phyloP scores from a whole-genome alignment of 2,113 vertebrate genomes.

The Perca schrenkii region DNA sequence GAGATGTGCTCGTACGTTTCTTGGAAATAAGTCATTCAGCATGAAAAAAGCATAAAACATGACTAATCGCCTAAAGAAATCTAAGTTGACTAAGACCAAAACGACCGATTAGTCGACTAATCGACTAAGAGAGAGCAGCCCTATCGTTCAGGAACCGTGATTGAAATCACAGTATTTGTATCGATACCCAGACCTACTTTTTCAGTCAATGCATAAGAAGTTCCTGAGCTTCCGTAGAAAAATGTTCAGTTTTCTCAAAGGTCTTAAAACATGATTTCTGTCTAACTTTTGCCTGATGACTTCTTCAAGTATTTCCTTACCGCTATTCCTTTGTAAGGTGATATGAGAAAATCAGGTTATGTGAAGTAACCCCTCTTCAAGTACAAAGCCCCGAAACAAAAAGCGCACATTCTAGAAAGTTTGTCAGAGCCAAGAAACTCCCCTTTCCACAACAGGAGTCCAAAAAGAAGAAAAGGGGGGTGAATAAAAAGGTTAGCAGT shows the following conservation, averaged over 20 bases:
- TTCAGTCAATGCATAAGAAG: background rate
- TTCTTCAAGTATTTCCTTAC: slow-evolving; percentile 27
- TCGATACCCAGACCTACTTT: background rate
- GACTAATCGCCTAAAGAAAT: no score
- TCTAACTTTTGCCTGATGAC: slow-evolving; percentile 25
- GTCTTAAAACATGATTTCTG: background rate
- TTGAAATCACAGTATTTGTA: no score
- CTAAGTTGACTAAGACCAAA: no score
- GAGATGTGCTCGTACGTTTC: no score
- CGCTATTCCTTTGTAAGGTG: slow-evolving; percentile 30
- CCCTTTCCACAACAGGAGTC: slow-evolving; percentile 63
- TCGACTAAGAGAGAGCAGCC: no score
- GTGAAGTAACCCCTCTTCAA: slow-evolving; percentile 74
- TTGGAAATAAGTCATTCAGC: no score
- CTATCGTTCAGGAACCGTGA: no score
- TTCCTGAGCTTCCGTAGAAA: background rate
- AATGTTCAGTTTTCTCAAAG: background rate
- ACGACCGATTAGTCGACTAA: no score
- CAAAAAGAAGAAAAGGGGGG: slow-evolving; percentile 64
- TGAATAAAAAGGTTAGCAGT: slow-evolving; percentile 75
- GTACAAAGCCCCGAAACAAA: slow-evolving; percentile 64
- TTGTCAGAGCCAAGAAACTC: slow-evolving; percentile 70
- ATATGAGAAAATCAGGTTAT: slow-evolving; percentile 67
- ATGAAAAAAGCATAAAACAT: no score
- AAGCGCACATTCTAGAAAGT: slow-evolving; percentile 62